Base-by-base conservation (phyloP, 2,888 invertebrate genomes). In the Leptarthrus brevirostris region DNA sequence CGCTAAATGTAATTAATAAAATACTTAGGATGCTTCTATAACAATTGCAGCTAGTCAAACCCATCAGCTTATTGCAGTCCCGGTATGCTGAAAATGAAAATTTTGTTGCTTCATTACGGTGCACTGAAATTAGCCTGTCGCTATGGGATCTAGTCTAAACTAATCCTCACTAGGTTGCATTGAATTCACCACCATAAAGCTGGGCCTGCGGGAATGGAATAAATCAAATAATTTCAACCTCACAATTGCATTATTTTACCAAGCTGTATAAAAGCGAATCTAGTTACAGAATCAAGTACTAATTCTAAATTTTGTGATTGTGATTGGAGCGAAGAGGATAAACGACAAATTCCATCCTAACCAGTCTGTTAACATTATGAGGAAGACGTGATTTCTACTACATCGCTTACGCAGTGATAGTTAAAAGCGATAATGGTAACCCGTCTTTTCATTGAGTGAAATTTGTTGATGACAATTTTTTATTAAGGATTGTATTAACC, bases 81-180 rank as follows among this genome's bases (percentile, higher is more conserved):
- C n/a, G n/a, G 16, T 16, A 16, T 14, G 56, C 30, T n/a, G 56
- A 24, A 56, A 56, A 56, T 56, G 56, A 26, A 56, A 56, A 56
- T 56, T 56, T 56, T 30, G 56, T 56, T 56, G 56, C 56, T 56
- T 56, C 56, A 56, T 56, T 56, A 56, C 56, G 56, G 56, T 5
- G 30, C 24, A 56, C n/a, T 56, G 56, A 16, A 56, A 56, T 56
- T 56, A 30, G 26, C 26, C 24, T 5, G 14, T 10, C 10, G 14
- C 16, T n/a, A 3, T 54, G 14, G 6, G 56, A 12, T 2, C 14
- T 2, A 1, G 24, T 54, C 14, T 30, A 26, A 56, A 26, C 30
- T 26, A 24, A 16, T 30, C 12, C 24, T 30, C 16, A 30, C n/a
- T 30, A 8, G 18, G 26, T 30, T 8, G n/a, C 26, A 30, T 26